Evolutionary conservation across 2,113 vertebrate genomes (phyloP).

Genomic region (Redunca redunca): DNA sequence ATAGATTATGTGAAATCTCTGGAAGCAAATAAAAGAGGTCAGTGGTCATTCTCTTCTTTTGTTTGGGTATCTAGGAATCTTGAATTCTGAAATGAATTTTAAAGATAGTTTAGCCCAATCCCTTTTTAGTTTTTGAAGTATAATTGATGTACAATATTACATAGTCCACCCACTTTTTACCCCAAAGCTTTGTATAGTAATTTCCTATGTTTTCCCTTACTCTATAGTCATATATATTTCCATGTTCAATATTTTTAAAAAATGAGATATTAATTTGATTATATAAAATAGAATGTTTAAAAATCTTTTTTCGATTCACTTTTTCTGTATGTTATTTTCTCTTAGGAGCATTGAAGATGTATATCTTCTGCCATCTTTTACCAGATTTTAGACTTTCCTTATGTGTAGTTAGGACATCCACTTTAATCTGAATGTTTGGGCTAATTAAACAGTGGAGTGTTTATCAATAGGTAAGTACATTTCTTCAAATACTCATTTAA

Average conservation of each 20-base stretch:
- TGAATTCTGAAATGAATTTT: background rate
- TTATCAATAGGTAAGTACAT: background rate
- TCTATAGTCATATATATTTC: background rate
- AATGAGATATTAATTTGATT: background rate
- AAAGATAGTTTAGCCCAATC: background rate
- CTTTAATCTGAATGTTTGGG: background rate
- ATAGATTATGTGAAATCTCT: background rate
- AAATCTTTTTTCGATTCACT: background rate
- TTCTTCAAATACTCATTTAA: conserved; percentile 7
- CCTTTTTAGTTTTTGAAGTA: background rate
- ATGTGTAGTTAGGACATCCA: background rate
- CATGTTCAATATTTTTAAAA: background rate
- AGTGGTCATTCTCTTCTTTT: background rate
- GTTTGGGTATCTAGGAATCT: background rate
- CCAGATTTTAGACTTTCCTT: background rate
- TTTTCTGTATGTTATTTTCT: background rate
- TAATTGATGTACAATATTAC: background rate
- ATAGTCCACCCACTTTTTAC: background rate
- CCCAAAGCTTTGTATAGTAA: background rate
- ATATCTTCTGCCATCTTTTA: background rate
- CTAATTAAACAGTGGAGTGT: background rate
- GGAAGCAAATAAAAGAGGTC: background rate
- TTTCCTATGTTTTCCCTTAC: background rate
- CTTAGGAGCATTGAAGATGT: background rate
- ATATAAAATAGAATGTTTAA: background rate